Percentiles rank a stretch among this genome's conserved stretches.
phyloP scores from a whole-genome alignment of 2,797 vertebrate genomes.

The Synaphobranchus kaupii region DNA sequence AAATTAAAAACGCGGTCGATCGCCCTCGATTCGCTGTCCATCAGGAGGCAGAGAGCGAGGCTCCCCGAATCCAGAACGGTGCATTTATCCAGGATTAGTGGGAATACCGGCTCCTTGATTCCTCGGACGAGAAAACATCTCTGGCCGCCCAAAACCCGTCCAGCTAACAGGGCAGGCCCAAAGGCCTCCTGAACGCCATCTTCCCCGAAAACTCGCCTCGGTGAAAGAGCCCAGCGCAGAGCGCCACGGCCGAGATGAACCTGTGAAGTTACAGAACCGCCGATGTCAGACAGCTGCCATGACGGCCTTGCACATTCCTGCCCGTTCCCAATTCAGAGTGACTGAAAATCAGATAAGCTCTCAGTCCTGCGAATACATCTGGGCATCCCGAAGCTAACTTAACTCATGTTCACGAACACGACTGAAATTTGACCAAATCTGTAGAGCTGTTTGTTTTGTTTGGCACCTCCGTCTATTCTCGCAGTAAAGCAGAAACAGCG shows the following conservation, averaged over 20 bases:
- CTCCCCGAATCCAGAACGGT: neutral
- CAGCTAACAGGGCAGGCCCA: neutral
- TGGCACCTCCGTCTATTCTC: neutral
- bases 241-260: neutral
- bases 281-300: neutral
- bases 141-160: neutral
- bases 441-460: constrained; percentile 4
- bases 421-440: neutral
- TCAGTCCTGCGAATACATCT: neutral
- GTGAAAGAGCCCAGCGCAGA: neutral
- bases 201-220: neutral
- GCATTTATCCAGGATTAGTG: constrained; percentile 25
- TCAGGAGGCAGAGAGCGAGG: neutral
- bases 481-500: neutral
- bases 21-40: neutral
- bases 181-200: neutral
- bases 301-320: neutral
- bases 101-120: neutral
- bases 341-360: neutral
- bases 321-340: neutral
- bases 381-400: neutral
- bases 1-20: constrained; percentile 9
- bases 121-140: neutral
- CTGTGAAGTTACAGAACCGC: neutral
- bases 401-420: neutral